phyloP scores from a whole-genome alignment of 2,888 invertebrate genomes.

The Drepana falcataria region DNA sequence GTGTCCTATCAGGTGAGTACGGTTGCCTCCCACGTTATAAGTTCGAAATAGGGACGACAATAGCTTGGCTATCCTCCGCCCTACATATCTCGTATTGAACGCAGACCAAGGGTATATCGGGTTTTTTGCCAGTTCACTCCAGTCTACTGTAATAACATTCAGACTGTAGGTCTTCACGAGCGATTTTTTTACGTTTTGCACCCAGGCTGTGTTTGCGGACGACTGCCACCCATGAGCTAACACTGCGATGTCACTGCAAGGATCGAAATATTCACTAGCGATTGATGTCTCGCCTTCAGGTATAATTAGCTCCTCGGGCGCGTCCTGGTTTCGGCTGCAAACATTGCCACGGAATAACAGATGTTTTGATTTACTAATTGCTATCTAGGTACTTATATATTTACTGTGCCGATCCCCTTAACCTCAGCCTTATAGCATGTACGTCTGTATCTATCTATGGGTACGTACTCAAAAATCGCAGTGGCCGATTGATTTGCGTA shows the following conservation, averaged over 20 bases:
- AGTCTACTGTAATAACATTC: slow-evolving; percentile 74
- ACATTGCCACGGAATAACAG: too few relatives aligned
- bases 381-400: too few relatives aligned
- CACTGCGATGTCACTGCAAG: slow-evolving; percentile 60
- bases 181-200: slow-evolving; percentile 60
- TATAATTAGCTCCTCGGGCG: slow-evolving; percentile 42
- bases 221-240: slow-evolving; percentile 78
- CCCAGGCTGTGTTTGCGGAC: slow-evolving; percentile 47
- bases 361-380: too few relatives aligned
- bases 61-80: slow-evolving; percentile 50
- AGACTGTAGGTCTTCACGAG: slow-evolving; percentile 56
- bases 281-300: slow-evolving; percentile 29
- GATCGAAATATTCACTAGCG: slow-evolving; percentile 53
- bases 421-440: too few relatives aligned
- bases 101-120: slow-evolving; percentile 62
- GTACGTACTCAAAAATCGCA: too few relatives aligned
- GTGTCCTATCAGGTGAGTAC: slow-evolving; percentile 70
- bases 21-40: slow-evolving; percentile 30
- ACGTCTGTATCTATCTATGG: too few relatives aligned
- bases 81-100: slow-evolving; percentile 61
- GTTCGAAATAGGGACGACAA: slow-evolving; percentile 6
- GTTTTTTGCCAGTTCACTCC: slow-evolving; percentile 59
- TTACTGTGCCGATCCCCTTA: too few relatives aligned
- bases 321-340: slow-evolving; percentile 39
- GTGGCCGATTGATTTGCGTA: too few relatives aligned